Percentiles rank a stretch among this genome's conserved stretches.
Evolutionary conservation across 2,888 invertebrate species (phyloP).

Genomic region (Ellobium chinense): DNA sequence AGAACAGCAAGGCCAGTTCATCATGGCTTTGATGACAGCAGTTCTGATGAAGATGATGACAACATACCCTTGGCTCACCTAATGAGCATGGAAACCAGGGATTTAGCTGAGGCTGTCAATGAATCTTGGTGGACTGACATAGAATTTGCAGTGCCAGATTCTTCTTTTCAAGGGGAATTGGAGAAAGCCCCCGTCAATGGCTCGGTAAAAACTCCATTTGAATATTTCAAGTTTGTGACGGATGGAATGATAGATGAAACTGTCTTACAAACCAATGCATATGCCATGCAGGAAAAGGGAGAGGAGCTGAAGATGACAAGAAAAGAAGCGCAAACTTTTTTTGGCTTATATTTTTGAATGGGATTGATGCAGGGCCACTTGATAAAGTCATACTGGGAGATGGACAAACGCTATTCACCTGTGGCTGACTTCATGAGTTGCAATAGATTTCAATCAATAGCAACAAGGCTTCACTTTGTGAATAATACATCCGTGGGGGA

Average conservation of each 20-base stretch:
- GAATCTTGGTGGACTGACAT: not conserved
- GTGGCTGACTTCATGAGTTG: slow-evolving; percentile 46
- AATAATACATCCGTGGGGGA: not conserved
- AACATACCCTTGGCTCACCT: not conserved
- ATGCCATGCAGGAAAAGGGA: not conserved
- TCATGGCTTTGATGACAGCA: not conserved
- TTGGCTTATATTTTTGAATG: slow-evolving; percentile 47
- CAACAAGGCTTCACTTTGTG: slow-evolving; percentile 20
- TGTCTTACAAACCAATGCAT: not conserved
- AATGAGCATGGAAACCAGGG: not conserved
- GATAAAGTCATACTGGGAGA: slow-evolving; percentile 44
- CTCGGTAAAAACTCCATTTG: not conserved
- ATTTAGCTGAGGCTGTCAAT: not conserved
- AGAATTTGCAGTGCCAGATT: not conserved
- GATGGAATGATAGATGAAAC: not conserved
- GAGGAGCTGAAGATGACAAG: not conserved
- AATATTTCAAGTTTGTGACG: not conserved
- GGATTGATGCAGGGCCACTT: slow-evolving; percentile 40
- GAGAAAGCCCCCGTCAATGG: not conserved
- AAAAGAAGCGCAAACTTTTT: slow-evolving; percentile 38
- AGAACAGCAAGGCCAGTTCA: not conserved
- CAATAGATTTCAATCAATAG: slow-evolving; percentile 41
- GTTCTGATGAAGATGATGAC: not conserved
- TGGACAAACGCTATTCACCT: slow-evolving; percentile 29
- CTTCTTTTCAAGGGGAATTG: not conserved